Evolutionary conservation across 2,888 invertebrate species (phyloP).

Genomic region (Stenichneumon culpator): DNA sequence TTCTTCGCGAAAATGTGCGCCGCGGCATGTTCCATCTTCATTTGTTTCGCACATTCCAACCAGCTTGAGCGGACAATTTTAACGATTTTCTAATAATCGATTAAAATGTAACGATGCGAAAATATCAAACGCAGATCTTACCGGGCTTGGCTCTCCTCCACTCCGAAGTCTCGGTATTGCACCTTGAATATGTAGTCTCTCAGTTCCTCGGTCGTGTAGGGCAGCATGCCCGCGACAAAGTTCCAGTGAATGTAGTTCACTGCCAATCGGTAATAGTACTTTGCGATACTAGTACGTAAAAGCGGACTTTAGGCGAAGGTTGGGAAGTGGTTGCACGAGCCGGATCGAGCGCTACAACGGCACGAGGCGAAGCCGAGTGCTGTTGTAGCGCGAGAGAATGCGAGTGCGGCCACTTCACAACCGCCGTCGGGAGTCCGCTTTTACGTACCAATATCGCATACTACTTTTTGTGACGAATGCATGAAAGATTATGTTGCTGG

Average conservation of each 20-base stretch:
- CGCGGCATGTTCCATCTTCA: slow-evolving; percentile 57
- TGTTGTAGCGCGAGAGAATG: no score
- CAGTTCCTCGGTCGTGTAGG: slow-evolving; percentile 59
- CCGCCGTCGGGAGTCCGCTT: no score
- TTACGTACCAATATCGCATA: no score
- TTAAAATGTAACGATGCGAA: not conserved
- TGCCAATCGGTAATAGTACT: no score
- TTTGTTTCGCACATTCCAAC: slow-evolving; percentile 57
- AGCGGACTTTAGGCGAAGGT: no score
- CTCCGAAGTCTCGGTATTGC: slow-evolving; percentile 37
- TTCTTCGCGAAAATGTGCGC: slow-evolving; percentile 61
- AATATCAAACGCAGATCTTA: slow-evolving; percentile 1
- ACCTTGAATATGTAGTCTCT: slow-evolving; percentile 37
- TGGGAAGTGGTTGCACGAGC: no score
- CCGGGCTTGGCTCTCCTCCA: slow-evolving; percentile 55
- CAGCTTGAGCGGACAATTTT: not conserved
- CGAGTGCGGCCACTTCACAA: no score
- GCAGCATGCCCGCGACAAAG: slow-evolving; percentile 59
- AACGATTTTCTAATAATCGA: not conserved
- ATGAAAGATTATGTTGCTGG: no score
- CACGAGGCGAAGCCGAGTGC: no score
- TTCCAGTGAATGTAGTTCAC: slow-evolving; percentile 69
- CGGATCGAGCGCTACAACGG: no score
- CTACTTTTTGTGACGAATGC: no score
- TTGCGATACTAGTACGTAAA: no score